Evolutionary conservation across 2,113 vertebrate species (phyloP), one percentile per base, ranked within the genome.

Genomic region (Micronycteris hirsuta): DNA sequence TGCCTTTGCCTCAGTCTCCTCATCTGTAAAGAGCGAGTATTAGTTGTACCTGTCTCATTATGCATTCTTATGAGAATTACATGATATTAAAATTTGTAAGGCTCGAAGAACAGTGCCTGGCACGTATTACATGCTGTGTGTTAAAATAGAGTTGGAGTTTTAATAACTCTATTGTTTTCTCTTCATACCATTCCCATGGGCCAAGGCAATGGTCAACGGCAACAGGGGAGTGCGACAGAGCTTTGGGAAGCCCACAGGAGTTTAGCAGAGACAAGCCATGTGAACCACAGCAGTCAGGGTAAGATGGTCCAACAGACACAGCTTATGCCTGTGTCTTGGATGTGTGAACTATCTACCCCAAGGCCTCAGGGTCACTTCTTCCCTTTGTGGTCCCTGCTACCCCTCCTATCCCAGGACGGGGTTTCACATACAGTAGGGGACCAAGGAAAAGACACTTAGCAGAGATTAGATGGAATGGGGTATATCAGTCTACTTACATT

Each of bases 141-240:
- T 89, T 90, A 86, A 88, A 96, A 74, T 36, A 85, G 43, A 95
- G 74, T 31, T 61, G 36, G 47, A 74, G 41, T 81, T 63, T 81
- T 63, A 28, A 19, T 71, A 89, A 38, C 38, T 71, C 17, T 11
- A 38, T 33, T 67, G 22, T 20, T 93, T 54, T 86, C 71, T 56
- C 54, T 83, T 67, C 43, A 19, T 11, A 43, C 17, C 52, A 49
- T 24, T 13, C 28, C 20, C 15, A 22, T 0, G 10, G 33, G 38
- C 45, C 43, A 83, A 52, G 16, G 16, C 28, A 4, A 65, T 36
- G 56, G 15, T 28, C 17, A 47, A 43, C 56, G 33, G 12, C 54
- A 80, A 63, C 17, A n/a, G 36, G 4, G 41, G 20, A 70, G 28
- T 36, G 19, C 19, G 41, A 41, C 41, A 78, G 56, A 45, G 19